phyloP scores from a whole-genome alignment of 2,113 vertebrate species.

The Indicator indicator region DNA sequence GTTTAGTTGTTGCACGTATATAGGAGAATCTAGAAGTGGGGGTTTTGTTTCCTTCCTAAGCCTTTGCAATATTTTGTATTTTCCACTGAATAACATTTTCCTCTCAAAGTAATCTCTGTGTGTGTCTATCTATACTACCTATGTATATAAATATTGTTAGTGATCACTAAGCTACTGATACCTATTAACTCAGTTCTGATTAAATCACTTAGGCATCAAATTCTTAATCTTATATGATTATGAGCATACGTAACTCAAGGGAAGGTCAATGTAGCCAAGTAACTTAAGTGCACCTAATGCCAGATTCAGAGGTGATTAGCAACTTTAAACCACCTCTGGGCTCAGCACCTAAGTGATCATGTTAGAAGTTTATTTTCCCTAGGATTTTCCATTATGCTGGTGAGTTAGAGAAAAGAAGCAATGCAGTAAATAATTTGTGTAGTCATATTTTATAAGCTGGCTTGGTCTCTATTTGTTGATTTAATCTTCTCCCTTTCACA shows the following conservation, averaged over 20 bases:
- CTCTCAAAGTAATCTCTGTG: not conserved
- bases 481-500: not conserved
- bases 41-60: not conserved
- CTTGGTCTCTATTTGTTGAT: not conserved
- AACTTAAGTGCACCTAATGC: not conserved
- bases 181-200: not conserved
- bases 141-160: not conserved
- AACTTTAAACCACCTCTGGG: not conserved
- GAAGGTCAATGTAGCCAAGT: not conserved
- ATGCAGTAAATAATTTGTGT: not conserved
- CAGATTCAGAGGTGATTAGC: not conserved
- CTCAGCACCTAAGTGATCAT: not conserved
- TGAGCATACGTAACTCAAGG: not conserved
- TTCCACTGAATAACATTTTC: not conserved
- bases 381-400: not conserved
- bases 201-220: not conserved
- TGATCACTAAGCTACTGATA: not conserved
- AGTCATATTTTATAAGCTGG: not conserved
- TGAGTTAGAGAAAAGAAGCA: not conserved
- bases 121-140: not conserved
- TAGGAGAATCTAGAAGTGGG: not conserved
- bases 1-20: not conserved
- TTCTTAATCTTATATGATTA: not conserved
- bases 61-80: not conserved
- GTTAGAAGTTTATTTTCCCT: too few species aligned